Base-by-base conservation (phyloP, 92 coral and sea anemone species). In the Porites lobata region DNA sequence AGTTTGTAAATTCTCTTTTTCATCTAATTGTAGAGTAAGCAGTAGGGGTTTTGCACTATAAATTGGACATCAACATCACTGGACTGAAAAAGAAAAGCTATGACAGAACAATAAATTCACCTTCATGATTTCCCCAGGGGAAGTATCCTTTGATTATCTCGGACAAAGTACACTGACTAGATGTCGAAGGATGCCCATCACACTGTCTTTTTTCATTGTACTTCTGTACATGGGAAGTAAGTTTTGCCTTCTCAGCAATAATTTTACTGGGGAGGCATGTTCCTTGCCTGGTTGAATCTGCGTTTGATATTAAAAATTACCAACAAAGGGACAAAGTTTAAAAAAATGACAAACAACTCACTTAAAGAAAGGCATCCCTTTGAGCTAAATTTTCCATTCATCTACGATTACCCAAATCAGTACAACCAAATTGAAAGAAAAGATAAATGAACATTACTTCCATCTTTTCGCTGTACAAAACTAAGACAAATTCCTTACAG, bases 71-170 rank as follows among this genome's bases (percentile, higher is more conserved):
- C 57, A 65, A n/a, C 3, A 13, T 81, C 18, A 17, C 43, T 32
- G 43, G 43, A 4, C 5, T 32, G 43, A 4, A 32, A 32, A 32
- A 32, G 5, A 26, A 32, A 32, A 2, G 5, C 43, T 32, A 32
- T 32, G 43, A 32, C 43, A 32, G 43, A 32, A 71, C 58, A 72
- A 83, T 4, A 57, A 21, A 53, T 57, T 61, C 80, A 61, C 85
- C 78, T 50, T 62, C 81, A 61, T 54, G 78, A 57, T 38, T 63
- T 29, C 78, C 91, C 91, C 87, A 88, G 8, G 91, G 91, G 50
- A 88, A 81, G 79, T 81, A 65, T 65, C 82, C 91, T 51, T 75
- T 57, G 67, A 70, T 82, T 51, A 88, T 77, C 47, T 81, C 87
- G n/a, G 79, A 70, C 72, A 76, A 20, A 17, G 59, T 66, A 63